These are phyloP conservation scores for Theristicus caerulescens DNA, from an alignment of 2,113 vertebrate species.

Conservation along the genomic window DNA sequence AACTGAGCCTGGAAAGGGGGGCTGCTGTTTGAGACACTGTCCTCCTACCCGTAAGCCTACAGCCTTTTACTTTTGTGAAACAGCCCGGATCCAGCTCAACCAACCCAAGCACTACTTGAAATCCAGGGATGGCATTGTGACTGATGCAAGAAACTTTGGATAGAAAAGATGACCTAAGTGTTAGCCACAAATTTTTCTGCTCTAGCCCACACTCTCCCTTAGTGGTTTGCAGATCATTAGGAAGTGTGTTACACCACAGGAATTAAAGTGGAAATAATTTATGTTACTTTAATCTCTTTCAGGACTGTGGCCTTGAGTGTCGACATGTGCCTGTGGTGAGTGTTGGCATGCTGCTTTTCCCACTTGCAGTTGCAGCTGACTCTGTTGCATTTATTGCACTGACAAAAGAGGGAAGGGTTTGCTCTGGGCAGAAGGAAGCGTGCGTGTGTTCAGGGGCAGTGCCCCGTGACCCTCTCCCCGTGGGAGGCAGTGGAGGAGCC, in stretches of 20 bases:
- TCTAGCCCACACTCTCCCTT: neutral
- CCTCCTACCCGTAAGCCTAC: neutral
- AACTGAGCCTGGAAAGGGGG: neutral
- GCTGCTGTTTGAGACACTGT: neutral
- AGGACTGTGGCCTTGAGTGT: conserved; percentile 84
- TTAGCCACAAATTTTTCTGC: neutral
- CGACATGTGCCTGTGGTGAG: conserved; percentile 85
- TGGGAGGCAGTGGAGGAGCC: neutral
- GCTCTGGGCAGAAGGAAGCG: neutral
- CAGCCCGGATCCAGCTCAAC: neutral
- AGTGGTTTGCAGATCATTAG: neutral
- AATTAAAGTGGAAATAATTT: neutral
- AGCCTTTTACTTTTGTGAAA: neutral
- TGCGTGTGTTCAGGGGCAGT: neutral
- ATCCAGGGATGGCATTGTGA: neutral
- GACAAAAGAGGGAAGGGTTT: neutral
- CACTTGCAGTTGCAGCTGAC: rapidly evolving
- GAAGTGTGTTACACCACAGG: neutral
- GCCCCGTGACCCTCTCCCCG: rapidly evolving
- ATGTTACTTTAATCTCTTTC: conserved; percentile 30
- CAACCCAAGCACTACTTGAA: neutral
- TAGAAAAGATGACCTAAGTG: neutral
- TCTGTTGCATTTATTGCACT: rapidly evolving
- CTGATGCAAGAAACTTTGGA: neutral
- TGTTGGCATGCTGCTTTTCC: neutral